Conservation (phyloP, 2,113 vertebrate genomes). For the Cricetomys ansorgei region DNA sequence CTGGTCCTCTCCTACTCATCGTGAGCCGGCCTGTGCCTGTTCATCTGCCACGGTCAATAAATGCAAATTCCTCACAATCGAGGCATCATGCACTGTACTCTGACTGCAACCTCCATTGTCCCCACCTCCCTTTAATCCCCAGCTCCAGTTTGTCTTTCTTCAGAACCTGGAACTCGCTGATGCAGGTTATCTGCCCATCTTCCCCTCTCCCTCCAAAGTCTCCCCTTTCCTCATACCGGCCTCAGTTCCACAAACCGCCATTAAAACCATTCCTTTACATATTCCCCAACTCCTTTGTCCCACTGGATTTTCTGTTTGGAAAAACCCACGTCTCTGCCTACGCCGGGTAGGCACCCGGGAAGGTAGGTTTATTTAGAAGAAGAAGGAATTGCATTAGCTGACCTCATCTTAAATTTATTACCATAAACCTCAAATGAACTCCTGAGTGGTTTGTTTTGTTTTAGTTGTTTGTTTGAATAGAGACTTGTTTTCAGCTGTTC, state of each 20-base stretch:
- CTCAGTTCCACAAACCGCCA: background rate
- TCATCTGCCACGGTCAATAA: background rate
- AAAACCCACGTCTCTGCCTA: background rate
- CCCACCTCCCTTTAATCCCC: background rate
- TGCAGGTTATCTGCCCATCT: background rate
- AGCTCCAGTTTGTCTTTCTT: background rate
- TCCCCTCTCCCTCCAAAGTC: background rate
- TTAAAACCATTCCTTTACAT: background rate
- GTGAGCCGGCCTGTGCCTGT: background rate
- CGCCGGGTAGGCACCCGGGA: background rate
- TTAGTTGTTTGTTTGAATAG: background rate
- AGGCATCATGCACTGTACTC: background rate
- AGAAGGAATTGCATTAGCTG: background rate
- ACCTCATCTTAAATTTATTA: constrained; percentile 33
- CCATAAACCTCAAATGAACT: background rate
- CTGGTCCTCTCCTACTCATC: background rate
- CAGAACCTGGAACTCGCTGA: background rate
- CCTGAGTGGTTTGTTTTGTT: background rate
- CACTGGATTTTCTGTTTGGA: background rate
- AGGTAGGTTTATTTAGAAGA: background rate
- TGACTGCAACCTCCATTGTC: background rate
- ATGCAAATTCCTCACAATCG: background rate
- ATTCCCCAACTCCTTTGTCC: background rate
- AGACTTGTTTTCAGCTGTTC: background rate
- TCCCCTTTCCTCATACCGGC: background rate